Conservation (phyloP, 2,888 invertebrate genomes). For the Monochamus alternatus region DNA sequence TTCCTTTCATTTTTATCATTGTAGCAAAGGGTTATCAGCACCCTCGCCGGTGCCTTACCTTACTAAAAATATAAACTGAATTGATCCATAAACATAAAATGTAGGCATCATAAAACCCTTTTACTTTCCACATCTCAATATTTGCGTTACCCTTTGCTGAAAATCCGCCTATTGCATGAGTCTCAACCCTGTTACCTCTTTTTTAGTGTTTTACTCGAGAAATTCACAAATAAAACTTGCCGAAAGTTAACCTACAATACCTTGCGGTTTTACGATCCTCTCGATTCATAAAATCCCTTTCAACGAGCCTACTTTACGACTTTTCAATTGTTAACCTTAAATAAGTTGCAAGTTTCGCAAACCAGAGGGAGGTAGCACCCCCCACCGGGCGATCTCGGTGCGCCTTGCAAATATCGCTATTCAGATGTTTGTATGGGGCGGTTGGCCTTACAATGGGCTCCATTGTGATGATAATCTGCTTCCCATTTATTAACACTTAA, state of each 20-base stretch:
- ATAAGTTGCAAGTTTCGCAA: slow-evolving; percentile 39
- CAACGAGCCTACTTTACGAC: slow-evolving; percentile 28
- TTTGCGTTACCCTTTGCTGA: not conserved
- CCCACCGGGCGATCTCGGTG: slow-evolving; percentile 49
- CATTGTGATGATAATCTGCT: slow-evolving; percentile 55
- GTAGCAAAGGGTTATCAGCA: not conserved
- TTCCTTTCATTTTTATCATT: no score
- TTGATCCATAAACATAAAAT: not conserved
- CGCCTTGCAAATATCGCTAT: slow-evolving; percentile 58
- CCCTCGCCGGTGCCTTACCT: not conserved
- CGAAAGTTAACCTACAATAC: slow-evolving; percentile 25
- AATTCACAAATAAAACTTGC: slow-evolving; percentile 21
- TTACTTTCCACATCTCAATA: not conserved
- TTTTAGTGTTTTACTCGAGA: slow-evolving; percentile 33
- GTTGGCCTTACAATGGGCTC: slow-evolving; percentile 51
- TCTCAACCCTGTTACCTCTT: slow-evolving; percentile 24
- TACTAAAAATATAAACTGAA: not conserved
- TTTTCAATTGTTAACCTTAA: slow-evolving; percentile 37
- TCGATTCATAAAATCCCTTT: slow-evolving; percentile 21
- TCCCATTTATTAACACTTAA: slow-evolving; percentile 54
- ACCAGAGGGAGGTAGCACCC: slow-evolving; percentile 33
- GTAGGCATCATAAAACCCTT: not conserved
- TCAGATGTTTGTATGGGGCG: slow-evolving; percentile 55
- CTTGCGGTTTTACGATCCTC: slow-evolving; percentile 39
- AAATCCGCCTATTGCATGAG: not conserved